These are phyloP conservation scores for Lithosia quadra DNA, from an alignment of 2,888 invertebrate genomes.

Conservation along the genomic window DNA sequence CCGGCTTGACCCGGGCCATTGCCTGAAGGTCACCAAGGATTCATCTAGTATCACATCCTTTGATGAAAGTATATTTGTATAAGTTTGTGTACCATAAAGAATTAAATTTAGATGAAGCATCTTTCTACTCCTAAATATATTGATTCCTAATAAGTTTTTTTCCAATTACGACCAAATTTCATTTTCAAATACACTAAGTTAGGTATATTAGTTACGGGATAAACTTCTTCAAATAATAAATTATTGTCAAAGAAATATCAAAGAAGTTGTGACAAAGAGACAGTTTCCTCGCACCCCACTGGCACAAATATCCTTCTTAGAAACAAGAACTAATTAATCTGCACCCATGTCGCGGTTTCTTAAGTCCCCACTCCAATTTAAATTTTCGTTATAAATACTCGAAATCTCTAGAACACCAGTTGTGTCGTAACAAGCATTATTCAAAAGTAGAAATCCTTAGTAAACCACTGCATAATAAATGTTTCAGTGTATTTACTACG, in stretches of 20 bases:
- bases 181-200: neutral
- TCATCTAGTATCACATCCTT: no score
- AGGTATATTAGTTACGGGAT: no score
- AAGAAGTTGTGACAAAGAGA: neutral
- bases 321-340: slow-evolving; percentile 19
- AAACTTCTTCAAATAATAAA: neutral
- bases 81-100: no score
- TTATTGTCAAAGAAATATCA: neutral
- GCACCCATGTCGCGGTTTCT: slow-evolving; percentile 9
- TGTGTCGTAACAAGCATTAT: slow-evolving; percentile 23
- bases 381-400: slow-evolving; percentile 20
- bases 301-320: slow-evolving; percentile 7
- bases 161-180: no score
- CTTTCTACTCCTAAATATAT: no score
- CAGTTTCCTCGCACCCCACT: slow-evolving; percentile 3
- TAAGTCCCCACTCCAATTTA: slow-evolving; percentile 19
- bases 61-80: no score
- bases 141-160: no score
- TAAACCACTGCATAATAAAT: slow-evolving; percentile 18
- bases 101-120: no score
- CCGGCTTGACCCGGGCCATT: no score
- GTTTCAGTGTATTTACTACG: slow-evolving; percentile 10
- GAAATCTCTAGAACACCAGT: slow-evolving; percentile 17
- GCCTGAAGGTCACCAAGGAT: no score
- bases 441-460: slow-evolving; percentile 20